A percentile compares a stretch with the other conserved stretches of the same genome.
Evolutionary conservation across 1,140 invertebrate species (phyloP).

Genomic region (Drosophila cardini): DNA sequence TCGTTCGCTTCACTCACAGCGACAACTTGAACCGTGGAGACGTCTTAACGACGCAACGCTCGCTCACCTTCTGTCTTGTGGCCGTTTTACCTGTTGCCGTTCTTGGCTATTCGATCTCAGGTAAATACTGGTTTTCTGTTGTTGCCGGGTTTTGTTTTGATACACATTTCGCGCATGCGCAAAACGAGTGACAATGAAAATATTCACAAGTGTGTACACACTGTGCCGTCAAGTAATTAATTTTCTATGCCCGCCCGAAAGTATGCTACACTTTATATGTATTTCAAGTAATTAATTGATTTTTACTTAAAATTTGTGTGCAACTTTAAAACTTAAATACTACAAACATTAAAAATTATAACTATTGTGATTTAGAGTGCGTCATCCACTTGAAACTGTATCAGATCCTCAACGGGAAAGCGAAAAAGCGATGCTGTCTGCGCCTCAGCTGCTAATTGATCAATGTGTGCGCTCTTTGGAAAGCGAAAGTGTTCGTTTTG

Average conservation of each 20-base stretch:
- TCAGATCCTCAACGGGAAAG: slow-evolving; percentile 81
- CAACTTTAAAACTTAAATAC: neutral
- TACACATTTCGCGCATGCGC: slow-evolving; percentile 72
- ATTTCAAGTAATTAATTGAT: neutral
- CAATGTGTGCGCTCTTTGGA: slow-evolving; percentile 62
- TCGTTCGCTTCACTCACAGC: slow-evolving; percentile 21
- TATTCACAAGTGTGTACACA: slow-evolving; percentile 42
- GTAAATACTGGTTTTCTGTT: slow-evolving; percentile 72
- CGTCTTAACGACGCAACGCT: slow-evolving; percentile 74
- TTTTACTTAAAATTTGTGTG: neutral
- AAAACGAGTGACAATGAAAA: slow-evolving; percentile 64
- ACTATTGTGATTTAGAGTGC: slow-evolving; percentile 60
- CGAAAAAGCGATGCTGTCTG: slow-evolving; percentile 78
- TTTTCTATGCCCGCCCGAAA: slow-evolving; percentile 3
- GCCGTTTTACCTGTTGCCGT: slow-evolving; percentile 69
- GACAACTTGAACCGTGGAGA: slow-evolving; percentile 56
- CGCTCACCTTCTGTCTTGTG: slow-evolving; percentile 74
- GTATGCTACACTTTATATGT: slow-evolving; percentile 21
- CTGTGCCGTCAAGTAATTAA: neutral
- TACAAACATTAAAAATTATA: slow-evolving; percentile 24
- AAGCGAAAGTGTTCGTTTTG: slow-evolving; percentile 60
- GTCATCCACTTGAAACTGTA: slow-evolving; percentile 82
- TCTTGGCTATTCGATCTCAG: slow-evolving; percentile 39
- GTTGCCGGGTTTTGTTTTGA: slow-evolving; percentile 77
- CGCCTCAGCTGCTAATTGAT: slow-evolving; percentile 76